These are phyloP conservation scores for Esox niger DNA, from an alignment of 2,113 vertebrate genomes.

Conservation along the genomic window DNA sequence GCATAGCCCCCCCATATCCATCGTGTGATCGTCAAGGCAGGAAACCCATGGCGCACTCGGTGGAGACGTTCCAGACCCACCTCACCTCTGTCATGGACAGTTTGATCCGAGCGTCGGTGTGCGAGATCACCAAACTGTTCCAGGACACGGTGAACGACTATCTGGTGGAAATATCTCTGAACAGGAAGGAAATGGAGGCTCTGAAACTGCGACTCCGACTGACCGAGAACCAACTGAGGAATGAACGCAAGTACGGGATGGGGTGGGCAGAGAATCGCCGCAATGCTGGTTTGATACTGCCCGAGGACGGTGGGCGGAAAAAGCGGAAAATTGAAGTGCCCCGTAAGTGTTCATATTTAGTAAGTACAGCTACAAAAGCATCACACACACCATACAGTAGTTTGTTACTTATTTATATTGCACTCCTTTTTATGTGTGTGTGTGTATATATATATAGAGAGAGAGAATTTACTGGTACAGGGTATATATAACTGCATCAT, in stretches of 20 bases:
- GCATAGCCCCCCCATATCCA: not conserved
- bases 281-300: conserved; percentile 53
- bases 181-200: conserved; percentile 76
- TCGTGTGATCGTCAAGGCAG: not conserved
- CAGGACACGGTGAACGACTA: conserved; percentile 78
- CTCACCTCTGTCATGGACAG: conserved; percentile 78
- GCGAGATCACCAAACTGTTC: conserved; percentile 78
- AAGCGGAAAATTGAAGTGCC: conserved; percentile 62
- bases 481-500: not conserved
- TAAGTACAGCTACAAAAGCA: conserved; percentile 8
- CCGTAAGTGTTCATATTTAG: conserved; percentile 51
- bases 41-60: conserved; percentile 65
- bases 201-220: conserved; percentile 71
- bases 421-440: too few relatives aligned
- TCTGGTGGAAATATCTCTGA: conserved; percentile 77
- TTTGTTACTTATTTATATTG: not conserved
- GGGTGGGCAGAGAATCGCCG: conserved; percentile 74
- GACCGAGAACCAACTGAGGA: conserved; percentile 73
- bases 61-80: conserved; percentile 76
- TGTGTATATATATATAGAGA: too few relatives aligned
- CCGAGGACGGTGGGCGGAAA: conserved; percentile 56
- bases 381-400: not conserved
- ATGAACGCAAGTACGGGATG: conserved; percentile 74
- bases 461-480: too few relatives aligned
- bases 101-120: conserved; percentile 74